Base-by-base conservation (phyloP, 2,888 invertebrate species). In the Pyrrhosoma nymphula region DNA sequence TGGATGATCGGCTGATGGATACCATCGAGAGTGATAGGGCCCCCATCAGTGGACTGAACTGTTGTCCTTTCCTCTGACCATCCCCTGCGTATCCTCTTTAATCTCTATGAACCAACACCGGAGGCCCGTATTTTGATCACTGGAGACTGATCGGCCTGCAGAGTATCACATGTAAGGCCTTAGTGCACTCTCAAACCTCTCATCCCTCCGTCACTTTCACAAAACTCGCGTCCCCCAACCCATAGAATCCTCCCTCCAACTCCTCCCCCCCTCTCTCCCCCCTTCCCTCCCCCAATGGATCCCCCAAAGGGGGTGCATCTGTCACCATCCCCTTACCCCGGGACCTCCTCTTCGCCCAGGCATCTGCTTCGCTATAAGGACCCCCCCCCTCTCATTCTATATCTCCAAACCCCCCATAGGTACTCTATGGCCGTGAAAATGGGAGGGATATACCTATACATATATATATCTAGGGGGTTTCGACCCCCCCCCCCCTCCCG, bases 361-460 rank as follows among this genome's bases (percentile, higher is more conserved):
- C 93, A 93, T 93, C 93, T 93, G 93, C 93, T 60, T 20, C 69
- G 69, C 93, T 69, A 75, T 93, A 75, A 93, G 93, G 69, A 69
- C 69, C 93, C 69, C 69, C 35, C 35, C 30, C 82, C 16, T 69
- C 69, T 69, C 23, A 69, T 60, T 60, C 16, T 69, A 69, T 23
- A n/a, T 69, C 69, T 10, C 20, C 4, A 47, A 47, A 2, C 47
- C 47, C 47, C 47, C 60, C n/a, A 69, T 39, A 14, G 91, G 91
- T 63, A 91, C 91, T 60, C 60, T 91, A 91, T 91, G 91, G 91
- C 6, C 35, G 23, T 23, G 47, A 47, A 47, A 47, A 47, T 47
- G 47, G 69, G 26, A n/a, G 26, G 26, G 10, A n/a, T n/a, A 3
- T 2, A n/a, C 8, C 26, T 69, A 69, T 69, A 69, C n/a, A n/a